These are phyloP conservation scores for Papilio demoleus DNA, from an alignment of 2,888 invertebrate genomes.

Conservation along the genomic window DNA sequence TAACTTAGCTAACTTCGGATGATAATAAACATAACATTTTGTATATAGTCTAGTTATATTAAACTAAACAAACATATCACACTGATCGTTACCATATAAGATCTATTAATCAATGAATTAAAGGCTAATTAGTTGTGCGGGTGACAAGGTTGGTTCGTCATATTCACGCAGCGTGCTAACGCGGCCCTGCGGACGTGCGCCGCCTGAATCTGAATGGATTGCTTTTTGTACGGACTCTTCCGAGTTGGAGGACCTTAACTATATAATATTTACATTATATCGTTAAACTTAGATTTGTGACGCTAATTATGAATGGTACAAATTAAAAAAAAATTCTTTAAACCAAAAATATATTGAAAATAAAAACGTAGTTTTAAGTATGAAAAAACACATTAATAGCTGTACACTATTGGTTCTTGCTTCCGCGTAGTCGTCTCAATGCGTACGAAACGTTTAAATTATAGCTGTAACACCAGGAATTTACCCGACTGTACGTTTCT, in stretches of 20 bases:
- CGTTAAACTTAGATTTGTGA: background rate
- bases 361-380: too few relatives aligned
- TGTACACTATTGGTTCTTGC: too few relatives aligned
- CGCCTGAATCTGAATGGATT: conserved; percentile 31
- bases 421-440: too few relatives aligned
- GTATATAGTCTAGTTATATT: background rate
- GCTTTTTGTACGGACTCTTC: conserved; percentile 27
- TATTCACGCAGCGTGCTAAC: conserved; percentile 45
- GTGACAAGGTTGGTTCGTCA: conserved; percentile 46
- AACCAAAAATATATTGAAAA: too few relatives aligned
- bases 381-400: too few relatives aligned
- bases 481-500: too few relatives aligned
- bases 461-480: too few relatives aligned
- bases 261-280: background rate
- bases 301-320: too few relatives aligned
- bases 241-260: conserved; percentile 30
- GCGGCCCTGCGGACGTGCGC: conserved; percentile 33
- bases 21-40: too few relatives aligned
- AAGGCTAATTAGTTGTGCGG: conserved; percentile 47
- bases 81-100: conserved; percentile 27
- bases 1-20: too few relatives aligned
- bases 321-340: too few relatives aligned
- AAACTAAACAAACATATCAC: background rate
- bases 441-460: too few relatives aligned
- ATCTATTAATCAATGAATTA: conserved; percentile 43